Conservation (phyloP, 1,140 invertebrate species). For the Cydia strobilella region DNA sequence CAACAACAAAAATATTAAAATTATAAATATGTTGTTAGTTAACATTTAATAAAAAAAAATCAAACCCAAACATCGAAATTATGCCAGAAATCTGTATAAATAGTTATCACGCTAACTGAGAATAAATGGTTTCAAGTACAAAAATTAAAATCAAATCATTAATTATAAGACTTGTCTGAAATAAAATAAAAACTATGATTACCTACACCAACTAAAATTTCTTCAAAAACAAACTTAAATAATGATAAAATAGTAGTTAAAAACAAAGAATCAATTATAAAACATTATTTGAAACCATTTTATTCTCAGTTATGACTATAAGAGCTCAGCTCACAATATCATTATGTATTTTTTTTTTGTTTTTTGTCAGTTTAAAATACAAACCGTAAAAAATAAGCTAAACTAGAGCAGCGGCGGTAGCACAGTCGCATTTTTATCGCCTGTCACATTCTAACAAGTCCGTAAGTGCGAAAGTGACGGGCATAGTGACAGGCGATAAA, state of each 20-base stretch:
- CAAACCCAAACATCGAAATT: slow-evolving; percentile 18
- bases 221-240: background rate
- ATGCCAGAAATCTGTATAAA: slow-evolving; percentile 5
- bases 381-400: slow-evolving; percentile 40
- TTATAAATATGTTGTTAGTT: slow-evolving; percentile 20
- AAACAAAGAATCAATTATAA: background rate
- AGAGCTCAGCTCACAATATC: slow-evolving; percentile 9
- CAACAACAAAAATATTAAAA: slow-evolving; percentile 19
- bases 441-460: too few species aligned
- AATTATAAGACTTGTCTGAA: too few species aligned
- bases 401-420: too few species aligned
- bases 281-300: slow-evolving; percentile 2
- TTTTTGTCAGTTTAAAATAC: slow-evolving; percentile 13
- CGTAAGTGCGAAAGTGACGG: too few species aligned
- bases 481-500: too few species aligned
- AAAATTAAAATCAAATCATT: background rate
- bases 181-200: too few species aligned
- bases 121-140: background rate
- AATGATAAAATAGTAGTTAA: background rate
- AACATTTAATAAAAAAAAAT: slow-evolving; percentile 8
- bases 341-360: too few species aligned
- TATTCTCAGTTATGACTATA: background rate
- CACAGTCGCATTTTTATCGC: too few species aligned
- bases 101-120: background rate
- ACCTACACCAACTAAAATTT: too few species aligned